A percentile compares a stretch with the other conserved stretches of the same genome.
Evolutionary conservation across 2,888 invertebrate species (phyloP).

Genomic region (Drosophila peninsularis): DNA sequence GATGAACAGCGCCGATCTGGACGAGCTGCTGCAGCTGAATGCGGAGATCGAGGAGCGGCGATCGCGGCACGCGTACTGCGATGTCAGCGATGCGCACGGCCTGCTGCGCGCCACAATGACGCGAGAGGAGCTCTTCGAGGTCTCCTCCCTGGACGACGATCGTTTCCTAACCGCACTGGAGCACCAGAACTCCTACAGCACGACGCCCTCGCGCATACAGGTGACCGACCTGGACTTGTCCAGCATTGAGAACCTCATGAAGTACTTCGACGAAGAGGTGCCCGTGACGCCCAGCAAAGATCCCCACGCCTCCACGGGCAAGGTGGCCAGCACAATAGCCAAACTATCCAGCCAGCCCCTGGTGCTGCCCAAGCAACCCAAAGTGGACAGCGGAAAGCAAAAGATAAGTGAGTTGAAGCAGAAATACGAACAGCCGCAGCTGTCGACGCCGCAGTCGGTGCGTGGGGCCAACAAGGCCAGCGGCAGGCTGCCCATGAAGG

Average conservation of each 20-base stretch:
- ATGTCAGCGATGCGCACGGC: constrained; percentile 37
- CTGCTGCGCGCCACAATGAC: constrained; percentile 72
- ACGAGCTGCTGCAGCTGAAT: constrained; percentile 69
- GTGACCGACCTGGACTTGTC: constrained; percentile 69
- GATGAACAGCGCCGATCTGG: constrained; percentile 76
- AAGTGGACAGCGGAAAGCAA: constrained; percentile 23
- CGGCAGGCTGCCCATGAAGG: constrained; percentile 63
- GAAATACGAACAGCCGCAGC: constrained; percentile 64
- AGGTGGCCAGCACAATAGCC: constrained; percentile 72
- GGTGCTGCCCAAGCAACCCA: constrained; percentile 27
- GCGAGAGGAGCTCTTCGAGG: constrained; percentile 78
- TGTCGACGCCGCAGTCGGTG: constrained; percentile 31
- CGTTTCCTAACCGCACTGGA: constrained; percentile 68
- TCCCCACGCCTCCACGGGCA: constrained; percentile 34
- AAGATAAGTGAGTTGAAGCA: constrained; percentile 73
- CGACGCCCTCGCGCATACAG: constrained; percentile 36
- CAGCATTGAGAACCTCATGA: constrained; percentile 77
- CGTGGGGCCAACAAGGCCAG: constrained; percentile 23
- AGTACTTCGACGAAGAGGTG: constrained; percentile 81
- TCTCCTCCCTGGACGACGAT: constrained; percentile 75
- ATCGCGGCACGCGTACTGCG: constrained; percentile 44
- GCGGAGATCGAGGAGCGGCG: constrained; percentile 74
- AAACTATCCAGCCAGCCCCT: constrained; percentile 53
- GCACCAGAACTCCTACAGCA: constrained; percentile 62
- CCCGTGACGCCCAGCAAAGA: constrained; percentile 57